Conservation (phyloP, 2,113 vertebrate species). For the Festucalex cinctus region DNA sequence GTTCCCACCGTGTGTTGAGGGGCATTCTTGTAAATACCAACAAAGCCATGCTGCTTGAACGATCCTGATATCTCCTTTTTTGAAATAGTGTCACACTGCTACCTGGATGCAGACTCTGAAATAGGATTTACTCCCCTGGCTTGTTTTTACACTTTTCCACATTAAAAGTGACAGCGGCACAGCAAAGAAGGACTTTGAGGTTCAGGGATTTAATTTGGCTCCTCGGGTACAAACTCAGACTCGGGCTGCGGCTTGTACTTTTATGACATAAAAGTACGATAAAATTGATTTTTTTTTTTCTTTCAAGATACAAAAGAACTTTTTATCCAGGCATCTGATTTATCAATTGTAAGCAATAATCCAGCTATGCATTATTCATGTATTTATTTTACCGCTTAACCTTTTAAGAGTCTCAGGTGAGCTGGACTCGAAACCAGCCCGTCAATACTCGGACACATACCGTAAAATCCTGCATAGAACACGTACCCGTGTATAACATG, state of each 20-base stretch:
- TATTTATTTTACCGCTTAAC: no score
- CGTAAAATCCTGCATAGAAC: no score
- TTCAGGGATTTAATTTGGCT: constrained; percentile 13
- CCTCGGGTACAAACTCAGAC: constrained; percentile 34
- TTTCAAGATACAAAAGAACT: constrained; percentile 5
- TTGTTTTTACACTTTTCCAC: constrained; percentile 31
- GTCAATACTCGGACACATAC: no score
- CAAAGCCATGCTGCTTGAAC: constrained; percentile 26
- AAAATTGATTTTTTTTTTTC: not conserved
- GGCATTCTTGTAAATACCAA: constrained; percentile 24
- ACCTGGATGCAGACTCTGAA: constrained; percentile 10
- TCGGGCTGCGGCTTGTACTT: constrained; percentile 26
- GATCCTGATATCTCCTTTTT: constrained; percentile 22
- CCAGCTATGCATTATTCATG: no score
- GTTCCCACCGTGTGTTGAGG: constrained; percentile 25
- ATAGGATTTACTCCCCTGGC: constrained; percentile 11
- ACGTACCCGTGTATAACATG: no score
- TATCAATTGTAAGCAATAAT: not conserved
- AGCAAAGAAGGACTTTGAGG: not conserved
- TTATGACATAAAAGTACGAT: not conserved
- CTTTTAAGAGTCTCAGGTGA: no score
- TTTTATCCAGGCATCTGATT: not conserved
- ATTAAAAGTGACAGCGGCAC: constrained; percentile 24
- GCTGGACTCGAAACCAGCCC: no score
- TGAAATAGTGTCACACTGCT: constrained; percentile 11